Evolutionary conservation across 2,888 invertebrate species (phyloP).

Genomic region (Alitta virens): DNA sequence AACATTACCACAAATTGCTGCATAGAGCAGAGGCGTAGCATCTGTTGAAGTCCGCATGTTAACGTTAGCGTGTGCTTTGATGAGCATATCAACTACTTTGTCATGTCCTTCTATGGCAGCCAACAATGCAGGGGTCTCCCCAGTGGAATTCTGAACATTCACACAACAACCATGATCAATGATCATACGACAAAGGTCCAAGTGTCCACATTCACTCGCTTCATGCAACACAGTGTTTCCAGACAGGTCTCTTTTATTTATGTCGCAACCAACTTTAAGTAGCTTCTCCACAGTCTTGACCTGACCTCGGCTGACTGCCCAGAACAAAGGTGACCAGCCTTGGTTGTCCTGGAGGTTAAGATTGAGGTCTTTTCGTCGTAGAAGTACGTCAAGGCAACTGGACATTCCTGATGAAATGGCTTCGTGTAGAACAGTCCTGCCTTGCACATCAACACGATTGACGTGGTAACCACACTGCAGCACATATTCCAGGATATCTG

Average conservation of each 20-base stretch:
- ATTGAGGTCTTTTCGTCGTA: not conserved
- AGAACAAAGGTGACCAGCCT: constrained; percentile 16
- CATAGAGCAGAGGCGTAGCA: constrained; percentile 36
- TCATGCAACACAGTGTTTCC: constrained; percentile 43
- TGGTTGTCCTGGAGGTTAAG: constrained; percentile 11
- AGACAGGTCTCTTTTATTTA: constrained; percentile 18
- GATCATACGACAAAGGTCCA: constrained; percentile 37
- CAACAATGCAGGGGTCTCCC: constrained; percentile 14
- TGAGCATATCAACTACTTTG: constrained; percentile 13
- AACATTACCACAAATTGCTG: constrained; percentile 23
- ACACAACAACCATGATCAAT: constrained; percentile 38
- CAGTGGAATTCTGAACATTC: constrained; percentile 29
- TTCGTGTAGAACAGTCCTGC: constrained; percentile 16
- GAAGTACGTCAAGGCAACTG: constrained; percentile 4
- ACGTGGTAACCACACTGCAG: constrained; percentile 9
- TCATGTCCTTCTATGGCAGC: constrained; percentile 15
- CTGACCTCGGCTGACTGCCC: constrained; percentile 37
- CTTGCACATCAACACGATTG: constrained; percentile 2
- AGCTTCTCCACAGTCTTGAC: constrained; percentile 37
- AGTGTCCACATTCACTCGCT: constrained; percentile 45
- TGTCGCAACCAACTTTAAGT: constrained; percentile 40
- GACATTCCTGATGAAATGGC: constrained; percentile 5
- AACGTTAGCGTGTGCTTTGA: constrained; percentile 25
- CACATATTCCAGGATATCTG: constrained; percentile 1
- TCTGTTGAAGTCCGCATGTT: constrained; percentile 30